Evolutionary conservation across 1,140 invertebrate genomes (phyloP), one percentile per base, ranked within the genome.

Genomic region (Drosophila jambulina): DNA sequence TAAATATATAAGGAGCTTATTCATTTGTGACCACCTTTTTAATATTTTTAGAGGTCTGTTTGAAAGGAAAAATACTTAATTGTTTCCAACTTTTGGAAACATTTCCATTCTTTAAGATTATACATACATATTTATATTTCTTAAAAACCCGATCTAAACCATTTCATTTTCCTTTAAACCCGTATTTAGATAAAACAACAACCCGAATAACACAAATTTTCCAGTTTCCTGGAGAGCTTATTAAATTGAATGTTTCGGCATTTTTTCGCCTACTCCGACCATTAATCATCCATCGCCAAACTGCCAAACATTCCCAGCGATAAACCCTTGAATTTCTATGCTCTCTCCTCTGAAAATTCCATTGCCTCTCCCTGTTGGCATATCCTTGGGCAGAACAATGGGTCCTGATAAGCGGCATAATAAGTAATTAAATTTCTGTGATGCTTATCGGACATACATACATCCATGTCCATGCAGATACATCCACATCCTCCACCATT

Each of bases 391-490:
- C 68, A 59, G 67, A 58, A 58, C 71, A 72, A 78, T 69, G 46
- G 69, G 58, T 58, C 48, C 42, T 82, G 82, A 86, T 86, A 86
- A 86, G 80, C 65, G 62, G 51, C 65, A 69, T 86, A 82, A 80
- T 88, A 77, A 86, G 76, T 77, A 80, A 88, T 76, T 87, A 87
- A 80, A 77, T 70, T 88, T 72, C 76, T 36, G 51, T 75, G 69
- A 85, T 85, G 75, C 78, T 83, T 83, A 84, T 84, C 77, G 43
- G 48, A 25, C 9, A 60, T 21, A 36, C 34, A 63, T 46, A 23
- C 13, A 46, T 15, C 4, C 17, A n/a, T 6, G n/a, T 51, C 58
- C 23, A 42, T 25, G 29, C 29, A 29, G 34, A 42, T 21, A 69
- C 43, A 43, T 53, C 65, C 53, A 38, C 53, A 54, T 17, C 51